phyloP scores from a whole-genome alignment of 2,113 vertebrate genomes.

The Corythoichthys haematopterus region DNA sequence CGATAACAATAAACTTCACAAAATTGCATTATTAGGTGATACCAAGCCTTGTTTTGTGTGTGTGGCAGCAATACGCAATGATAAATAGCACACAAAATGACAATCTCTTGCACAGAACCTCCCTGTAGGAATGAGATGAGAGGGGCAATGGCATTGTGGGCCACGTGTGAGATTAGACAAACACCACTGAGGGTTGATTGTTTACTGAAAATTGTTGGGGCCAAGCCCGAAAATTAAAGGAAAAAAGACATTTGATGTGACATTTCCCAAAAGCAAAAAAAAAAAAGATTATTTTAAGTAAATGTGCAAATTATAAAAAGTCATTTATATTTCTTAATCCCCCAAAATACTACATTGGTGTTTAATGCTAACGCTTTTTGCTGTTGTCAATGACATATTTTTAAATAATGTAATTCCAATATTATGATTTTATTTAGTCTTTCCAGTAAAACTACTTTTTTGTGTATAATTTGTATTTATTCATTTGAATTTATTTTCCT shows the following conservation, averaged over 20 bases:
- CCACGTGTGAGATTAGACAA: background rate
- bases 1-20: too few species aligned
- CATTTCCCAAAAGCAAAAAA: background rate
- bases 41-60: too few species aligned
- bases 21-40: too few species aligned
- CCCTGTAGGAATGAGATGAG: constrained; percentile 37
- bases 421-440: too few species aligned
- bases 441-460: too few species aligned
- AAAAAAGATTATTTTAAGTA: background rate
- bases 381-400: too few species aligned
- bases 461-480: too few species aligned
- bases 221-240: constrained; percentile 41
- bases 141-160: constrained; percentile 3
- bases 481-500: background rate
- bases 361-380: too few species aligned
- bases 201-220: constrained; percentile 4
- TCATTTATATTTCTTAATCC: too few species aligned
- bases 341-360: background rate
- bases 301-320: background rate
- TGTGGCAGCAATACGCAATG: too few species aligned
- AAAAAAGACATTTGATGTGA: too few species aligned
- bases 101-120: constrained; percentile 83
- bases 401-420: too few species aligned
- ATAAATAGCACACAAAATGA: constrained; percentile 4
- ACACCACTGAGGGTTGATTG: background rate